Evolutionary conservation across 2,113 vertebrate genomes (phyloP).

Genomic region (Phodopus roborovskii): DNA sequence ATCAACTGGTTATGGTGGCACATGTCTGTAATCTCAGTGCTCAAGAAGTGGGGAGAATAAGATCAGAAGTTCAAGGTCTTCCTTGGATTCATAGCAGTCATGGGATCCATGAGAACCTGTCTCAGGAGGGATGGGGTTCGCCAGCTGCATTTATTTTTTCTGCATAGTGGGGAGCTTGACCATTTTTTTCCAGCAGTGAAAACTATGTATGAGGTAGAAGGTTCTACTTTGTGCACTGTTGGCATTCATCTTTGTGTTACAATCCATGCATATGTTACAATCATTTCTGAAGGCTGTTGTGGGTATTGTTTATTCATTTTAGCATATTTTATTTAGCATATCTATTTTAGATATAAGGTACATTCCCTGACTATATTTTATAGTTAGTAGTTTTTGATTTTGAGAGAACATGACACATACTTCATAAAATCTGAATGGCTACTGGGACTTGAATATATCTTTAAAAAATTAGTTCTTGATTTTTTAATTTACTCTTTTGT

Average conservation of each 20-base stretch:
- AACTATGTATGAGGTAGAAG: not conserved
- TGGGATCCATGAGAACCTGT: not conserved
- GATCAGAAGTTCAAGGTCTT: not conserved
- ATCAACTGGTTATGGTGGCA: not conserved
- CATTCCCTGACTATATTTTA: not conserved
- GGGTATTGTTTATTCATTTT: not conserved
- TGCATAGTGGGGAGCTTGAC: not conserved
- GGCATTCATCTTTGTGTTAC: not conserved
- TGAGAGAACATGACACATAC: not conserved
- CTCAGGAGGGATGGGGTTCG: not conserved
- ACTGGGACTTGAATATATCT: not conserved
- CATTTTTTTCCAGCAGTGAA: not conserved
- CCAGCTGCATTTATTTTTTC: not conserved
- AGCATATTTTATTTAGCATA: not conserved
- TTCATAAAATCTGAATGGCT: slow-evolving; percentile 38
- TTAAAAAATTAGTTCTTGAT: slow-evolving; percentile 39
- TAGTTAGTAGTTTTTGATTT: slow-evolving; percentile 43
- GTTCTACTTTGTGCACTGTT: not conserved
- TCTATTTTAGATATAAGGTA: slow-evolving; percentile 21
- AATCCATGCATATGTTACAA: not conserved
- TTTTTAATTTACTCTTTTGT: slow-evolving; percentile 47
- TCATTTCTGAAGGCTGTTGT: not conserved
- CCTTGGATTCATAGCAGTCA: not conserved
- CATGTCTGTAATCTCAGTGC: not conserved
- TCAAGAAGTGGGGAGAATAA: not conserved